Conservation (phyloP, 2,113 vertebrate species). For the Pongo pygmaeus region DNA sequence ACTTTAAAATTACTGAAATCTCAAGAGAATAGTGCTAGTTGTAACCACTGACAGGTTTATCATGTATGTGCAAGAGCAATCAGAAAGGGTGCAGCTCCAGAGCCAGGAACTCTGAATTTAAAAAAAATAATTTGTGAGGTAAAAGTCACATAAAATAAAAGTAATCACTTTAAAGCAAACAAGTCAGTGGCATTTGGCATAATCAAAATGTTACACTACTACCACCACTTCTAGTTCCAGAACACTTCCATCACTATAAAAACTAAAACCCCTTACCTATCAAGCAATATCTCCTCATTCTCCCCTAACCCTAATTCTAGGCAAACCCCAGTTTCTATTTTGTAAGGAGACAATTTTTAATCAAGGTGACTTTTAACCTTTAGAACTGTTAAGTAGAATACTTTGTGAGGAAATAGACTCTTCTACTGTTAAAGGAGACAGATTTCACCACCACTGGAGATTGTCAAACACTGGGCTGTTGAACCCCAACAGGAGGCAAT, state of each 20-base stretch:
- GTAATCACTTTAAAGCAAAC: neutral
- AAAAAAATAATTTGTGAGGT: neutral
- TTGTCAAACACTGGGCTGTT: neutral
- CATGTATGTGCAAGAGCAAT: neutral
- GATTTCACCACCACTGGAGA: neutral
- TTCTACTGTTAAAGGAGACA: neutral
- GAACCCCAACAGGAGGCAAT: neutral
- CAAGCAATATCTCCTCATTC: neutral
- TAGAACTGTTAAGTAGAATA: neutral
- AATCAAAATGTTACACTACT: no score
- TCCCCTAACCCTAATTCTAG: neutral
- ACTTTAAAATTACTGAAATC: conserved; percentile 52
- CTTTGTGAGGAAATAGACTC: conserved; percentile 13
- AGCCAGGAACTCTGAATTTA: neutral
- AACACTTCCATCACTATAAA: neutral
- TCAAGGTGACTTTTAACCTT: conserved; percentile 3
- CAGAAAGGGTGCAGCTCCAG: neutral
- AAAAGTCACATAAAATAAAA: conserved; percentile 32
- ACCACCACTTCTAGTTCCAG: neutral
- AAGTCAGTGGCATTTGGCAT: conserved; percentile 5
- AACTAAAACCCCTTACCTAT: neutral
- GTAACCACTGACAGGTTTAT: neutral
- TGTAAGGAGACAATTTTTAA: neutral
- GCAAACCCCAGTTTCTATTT: neutral
- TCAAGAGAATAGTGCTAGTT: neutral